Conservation (phyloP, 2,797 vertebrate species). For the Loriculus beryllinus region DNA sequence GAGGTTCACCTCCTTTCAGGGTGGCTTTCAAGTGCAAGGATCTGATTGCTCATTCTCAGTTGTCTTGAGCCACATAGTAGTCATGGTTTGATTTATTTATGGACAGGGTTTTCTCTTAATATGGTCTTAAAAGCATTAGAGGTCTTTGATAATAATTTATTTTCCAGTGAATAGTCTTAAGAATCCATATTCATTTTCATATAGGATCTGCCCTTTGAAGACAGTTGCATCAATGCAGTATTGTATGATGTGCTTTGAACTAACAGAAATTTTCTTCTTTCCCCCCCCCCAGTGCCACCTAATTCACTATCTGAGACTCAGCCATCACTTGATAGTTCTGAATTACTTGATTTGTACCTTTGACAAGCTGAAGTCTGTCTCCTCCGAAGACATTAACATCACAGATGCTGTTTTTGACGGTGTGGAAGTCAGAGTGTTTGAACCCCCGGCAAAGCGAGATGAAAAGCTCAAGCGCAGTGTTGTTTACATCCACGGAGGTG, state of each 20-base stretch:
- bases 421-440: constrained; percentile 87
- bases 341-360: constrained; percentile 70
- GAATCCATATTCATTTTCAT: background rate
- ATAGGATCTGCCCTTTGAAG: background rate
- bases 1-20: background rate
- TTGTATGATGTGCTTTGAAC: rapidly evolving
- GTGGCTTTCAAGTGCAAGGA: background rate
- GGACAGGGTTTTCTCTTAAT: background rate
- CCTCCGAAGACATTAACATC: constrained; percentile 75
- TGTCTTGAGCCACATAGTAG: background rate
- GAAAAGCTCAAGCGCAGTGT: constrained; percentile 82
- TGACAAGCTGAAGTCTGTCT: constrained; percentile 67
- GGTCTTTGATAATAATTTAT: background rate
- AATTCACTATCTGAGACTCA: constrained; percentile 80
- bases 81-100: background rate
- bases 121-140: background rate
- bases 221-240: background rate
- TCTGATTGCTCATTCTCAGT: background rate
- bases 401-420: constrained; percentile 84
- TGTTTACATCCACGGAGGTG: constrained; percentile 89
- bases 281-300: constrained; percentile 75
- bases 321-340: constrained; percentile 76
- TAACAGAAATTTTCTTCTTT: background rate
- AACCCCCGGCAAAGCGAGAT: constrained; percentile 74
- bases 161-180: background rate